A percentile compares a stretch with the other conserved stretches of the same genome.
Conservation (phyloP, 2,888 invertebrate species). For the Lepidocyrtoides sp. region DNA sequence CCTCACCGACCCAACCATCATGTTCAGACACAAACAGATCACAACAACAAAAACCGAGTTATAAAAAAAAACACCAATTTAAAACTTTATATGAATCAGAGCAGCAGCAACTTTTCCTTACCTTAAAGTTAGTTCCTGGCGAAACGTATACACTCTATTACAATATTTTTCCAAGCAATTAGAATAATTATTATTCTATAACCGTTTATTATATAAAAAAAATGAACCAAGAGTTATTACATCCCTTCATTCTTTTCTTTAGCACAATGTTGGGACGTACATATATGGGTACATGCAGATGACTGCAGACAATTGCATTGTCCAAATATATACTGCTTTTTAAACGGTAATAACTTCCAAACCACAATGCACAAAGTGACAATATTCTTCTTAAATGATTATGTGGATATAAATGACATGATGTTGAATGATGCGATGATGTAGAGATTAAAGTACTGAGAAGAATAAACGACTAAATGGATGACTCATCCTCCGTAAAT, state of each 20-base stretch:
- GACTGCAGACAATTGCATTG: too few species aligned
- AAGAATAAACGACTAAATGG: neutral
- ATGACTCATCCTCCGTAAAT: neutral
- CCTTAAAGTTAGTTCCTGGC: constrained; percentile 71
- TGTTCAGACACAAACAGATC: neutral
- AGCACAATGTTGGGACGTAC: too few species aligned
- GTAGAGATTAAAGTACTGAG: too few species aligned
- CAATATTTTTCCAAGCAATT: neutral
- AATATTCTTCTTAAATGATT: too few species aligned
- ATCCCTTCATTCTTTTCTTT: neutral
- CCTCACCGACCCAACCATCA: neutral
- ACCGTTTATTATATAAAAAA: neutral
- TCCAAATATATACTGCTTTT: too few species aligned
- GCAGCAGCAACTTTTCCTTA: constrained; percentile 14
- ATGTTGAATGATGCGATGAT: too few species aligned
- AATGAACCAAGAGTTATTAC: too few species aligned
- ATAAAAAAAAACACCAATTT: neutral
- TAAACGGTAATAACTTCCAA: too few species aligned
- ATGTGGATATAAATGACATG: too few species aligned
- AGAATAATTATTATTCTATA: neutral
- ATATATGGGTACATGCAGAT: too few species aligned
- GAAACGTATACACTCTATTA: constrained; percentile 61
- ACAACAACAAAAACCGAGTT: neutral
- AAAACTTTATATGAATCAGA: neutral
- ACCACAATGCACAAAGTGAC: too few species aligned